phyloP scores from a whole-genome alignment of 2,797 vertebrate species.

The Coluber constrictor region DNA sequence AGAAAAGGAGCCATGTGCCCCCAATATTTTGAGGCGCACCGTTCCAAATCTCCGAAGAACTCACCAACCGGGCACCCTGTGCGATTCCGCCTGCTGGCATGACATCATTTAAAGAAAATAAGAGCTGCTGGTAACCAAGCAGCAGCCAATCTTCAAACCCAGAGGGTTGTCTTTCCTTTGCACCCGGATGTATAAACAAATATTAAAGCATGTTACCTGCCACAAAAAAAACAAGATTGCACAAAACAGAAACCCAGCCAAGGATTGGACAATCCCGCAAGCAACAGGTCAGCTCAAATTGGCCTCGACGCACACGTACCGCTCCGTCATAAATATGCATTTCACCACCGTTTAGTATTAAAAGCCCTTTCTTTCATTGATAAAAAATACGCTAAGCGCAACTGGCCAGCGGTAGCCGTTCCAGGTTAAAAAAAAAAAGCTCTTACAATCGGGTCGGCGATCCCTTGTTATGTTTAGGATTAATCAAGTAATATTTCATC shows the following conservation, averaged over 20 bases:
- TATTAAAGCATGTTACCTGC: constrained; percentile 64
- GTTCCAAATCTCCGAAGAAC: not conserved
- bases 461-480: not conserved
- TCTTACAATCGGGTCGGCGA: not conserved
- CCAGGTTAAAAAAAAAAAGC: not conserved
- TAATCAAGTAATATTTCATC: not conserved
- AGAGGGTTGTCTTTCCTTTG: constrained; percentile 2
- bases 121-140: not conserved
- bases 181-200: constrained; percentile 90
- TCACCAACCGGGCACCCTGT: not conserved
- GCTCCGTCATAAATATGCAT: not conserved
- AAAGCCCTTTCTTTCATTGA: not conserved
- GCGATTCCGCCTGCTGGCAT: not conserved
- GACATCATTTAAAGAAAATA: constrained; percentile 39
- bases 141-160: constrained; percentile 16
- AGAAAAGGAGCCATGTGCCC: not conserved
- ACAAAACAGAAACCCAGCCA: not conserved
- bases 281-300: not conserved
- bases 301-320: not conserved
- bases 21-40: not conserved
- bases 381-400: not conserved
- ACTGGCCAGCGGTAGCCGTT: not conserved
- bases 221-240: not conserved
- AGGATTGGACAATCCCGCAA: not conserved
- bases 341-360: not conserved